phyloP scores from a whole-genome alignment of 2,113 vertebrate genomes.

The Peromyscus leucopus region DNA sequence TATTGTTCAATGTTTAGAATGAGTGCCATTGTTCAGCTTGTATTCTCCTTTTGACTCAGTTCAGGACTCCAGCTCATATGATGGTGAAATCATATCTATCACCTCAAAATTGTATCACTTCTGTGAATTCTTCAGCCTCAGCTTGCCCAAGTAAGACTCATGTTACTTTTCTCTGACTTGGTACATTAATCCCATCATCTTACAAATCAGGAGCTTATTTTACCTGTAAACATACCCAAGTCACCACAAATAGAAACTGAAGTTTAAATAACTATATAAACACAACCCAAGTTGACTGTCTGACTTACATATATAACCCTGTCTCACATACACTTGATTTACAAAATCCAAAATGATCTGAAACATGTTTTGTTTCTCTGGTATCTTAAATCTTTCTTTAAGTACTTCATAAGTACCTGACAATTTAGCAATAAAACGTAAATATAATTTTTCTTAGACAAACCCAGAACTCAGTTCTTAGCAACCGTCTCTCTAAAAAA shows the following conservation, averaged over 20 bases:
- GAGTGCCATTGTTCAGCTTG: not conserved
- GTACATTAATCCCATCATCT: not conserved
- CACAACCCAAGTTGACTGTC: not conserved
- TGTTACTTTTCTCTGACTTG: not conserved
- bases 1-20: not conserved
- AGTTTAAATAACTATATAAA: slow-evolving; percentile 6
- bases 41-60: not conserved
- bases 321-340: not conserved
- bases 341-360: not conserved
- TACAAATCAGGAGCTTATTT: not conserved
- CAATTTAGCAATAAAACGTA: not conserved
- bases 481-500: not conserved
- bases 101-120: not conserved
- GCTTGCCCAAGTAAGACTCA: not conserved
- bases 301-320: not conserved
- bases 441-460: slow-evolving; percentile 10
- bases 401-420: not conserved
- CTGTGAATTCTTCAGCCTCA: not conserved
- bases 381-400: not conserved
- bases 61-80: not conserved
- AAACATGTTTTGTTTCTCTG: not conserved
- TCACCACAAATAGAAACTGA: not conserved
- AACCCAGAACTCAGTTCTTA: slow-evolving; percentile 2
- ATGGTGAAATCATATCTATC: not conserved
- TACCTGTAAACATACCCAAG: not conserved